A percentile compares a stretch with the other conserved stretches of the same genome.
These are phyloP conservation scores for Dioctria rufipes DNA, from an alignment of 2,888 invertebrate genomes.

Conservation along the genomic window DNA sequence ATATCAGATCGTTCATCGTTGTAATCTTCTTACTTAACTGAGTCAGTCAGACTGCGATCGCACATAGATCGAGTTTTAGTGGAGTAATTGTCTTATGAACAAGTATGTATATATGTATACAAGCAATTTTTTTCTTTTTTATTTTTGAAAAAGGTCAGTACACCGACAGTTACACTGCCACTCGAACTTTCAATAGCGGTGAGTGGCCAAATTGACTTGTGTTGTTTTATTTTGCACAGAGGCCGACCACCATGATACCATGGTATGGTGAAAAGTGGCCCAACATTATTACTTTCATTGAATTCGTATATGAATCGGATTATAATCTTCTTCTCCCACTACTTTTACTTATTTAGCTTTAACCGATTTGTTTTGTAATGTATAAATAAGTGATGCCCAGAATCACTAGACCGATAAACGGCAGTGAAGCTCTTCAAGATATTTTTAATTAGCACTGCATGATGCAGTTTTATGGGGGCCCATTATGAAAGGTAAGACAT, in stretches of 20 bases:
- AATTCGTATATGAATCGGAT: conserved; percentile 19
- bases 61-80: background rate
- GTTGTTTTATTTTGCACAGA: conserved; percentile 4
- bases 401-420: no score
- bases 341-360: background rate
- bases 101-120: background rate
- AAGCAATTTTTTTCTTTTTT: background rate
- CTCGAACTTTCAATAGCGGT: background rate
- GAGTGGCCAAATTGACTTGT: background rate
- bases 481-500: no score
- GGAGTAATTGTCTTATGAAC: conserved; percentile 34
- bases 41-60: conserved; percentile 25
- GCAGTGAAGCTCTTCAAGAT: no score
- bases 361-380: background rate
- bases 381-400: no score
- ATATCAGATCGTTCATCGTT: conserved; percentile 14
- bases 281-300: conserved; percentile 13
- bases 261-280: background rate
- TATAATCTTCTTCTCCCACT: background rate
- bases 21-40: conserved; percentile 51
- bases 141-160: conserved; percentile 39
- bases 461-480: no score
- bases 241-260: background rate
- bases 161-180: background rate
- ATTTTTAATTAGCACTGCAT: no score